Conservation (phyloP, 1,140 invertebrate genomes). For the Drosophila pandora region DNA sequence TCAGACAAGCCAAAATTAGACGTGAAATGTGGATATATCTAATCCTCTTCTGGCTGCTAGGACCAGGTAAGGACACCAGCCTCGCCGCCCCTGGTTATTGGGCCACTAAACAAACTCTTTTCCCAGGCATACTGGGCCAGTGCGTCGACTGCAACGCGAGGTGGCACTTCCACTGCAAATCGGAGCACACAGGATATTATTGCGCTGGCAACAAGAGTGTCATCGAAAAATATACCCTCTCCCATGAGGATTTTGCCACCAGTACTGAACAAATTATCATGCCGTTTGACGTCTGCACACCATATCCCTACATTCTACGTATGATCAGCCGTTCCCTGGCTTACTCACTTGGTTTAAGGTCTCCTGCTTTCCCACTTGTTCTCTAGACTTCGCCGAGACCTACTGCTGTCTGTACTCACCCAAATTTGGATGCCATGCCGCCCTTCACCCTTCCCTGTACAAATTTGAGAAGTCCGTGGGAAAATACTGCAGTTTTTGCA, state of each 20-base stretch:
- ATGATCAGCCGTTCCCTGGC: neutral
- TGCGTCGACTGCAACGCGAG: conserved; percentile 21
- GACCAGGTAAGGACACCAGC: conserved; percentile 23
- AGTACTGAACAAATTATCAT: neutral
- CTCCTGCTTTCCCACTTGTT: no score
- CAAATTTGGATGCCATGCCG: conserved; percentile 18
- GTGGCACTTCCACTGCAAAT: neutral
- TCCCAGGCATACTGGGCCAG: conserved; percentile 3
- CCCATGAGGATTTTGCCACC: neutral
- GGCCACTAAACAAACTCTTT: neutral
- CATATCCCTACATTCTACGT: conserved; percentile 13
- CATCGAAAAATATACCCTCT: neutral
- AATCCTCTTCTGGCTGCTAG: neutral
- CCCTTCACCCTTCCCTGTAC: conserved; percentile 9
- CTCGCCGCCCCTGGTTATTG: neutral
- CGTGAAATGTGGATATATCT: neutral
- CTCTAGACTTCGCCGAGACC: neutral
- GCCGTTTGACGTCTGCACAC: conserved; percentile 4
- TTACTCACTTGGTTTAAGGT: neutral
- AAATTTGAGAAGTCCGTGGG: neutral
- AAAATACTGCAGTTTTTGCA: conserved; percentile 18
- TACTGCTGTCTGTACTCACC: conserved; percentile 50
- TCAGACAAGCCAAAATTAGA: neutral
- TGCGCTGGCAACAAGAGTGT: conserved; percentile 14
- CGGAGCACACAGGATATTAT: conserved; percentile 26